Evolutionary conservation across 2,888 invertebrate genomes (phyloP).

Genomic region (Noctuana brunneofusca): DNA sequence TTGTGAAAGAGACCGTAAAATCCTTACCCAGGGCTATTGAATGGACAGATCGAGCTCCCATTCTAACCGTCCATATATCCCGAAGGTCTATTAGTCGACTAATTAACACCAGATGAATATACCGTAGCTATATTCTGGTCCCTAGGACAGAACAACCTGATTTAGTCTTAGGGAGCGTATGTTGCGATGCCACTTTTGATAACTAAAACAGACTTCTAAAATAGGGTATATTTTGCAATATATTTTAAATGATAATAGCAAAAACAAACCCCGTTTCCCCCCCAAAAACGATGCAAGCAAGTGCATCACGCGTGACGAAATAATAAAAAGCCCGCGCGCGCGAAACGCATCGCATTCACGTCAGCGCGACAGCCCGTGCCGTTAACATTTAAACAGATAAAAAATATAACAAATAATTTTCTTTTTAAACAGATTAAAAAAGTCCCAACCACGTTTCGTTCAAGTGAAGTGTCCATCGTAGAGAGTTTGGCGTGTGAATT

Average conservation of each 20-base stretch:
- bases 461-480: constrained; percentile 75
- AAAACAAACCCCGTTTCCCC: constrained; percentile 19
- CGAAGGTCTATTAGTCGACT: no score
- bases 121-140: no score
- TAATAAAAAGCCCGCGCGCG: constrained; percentile 69
- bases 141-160: no score
- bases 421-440: constrained; percentile 48
- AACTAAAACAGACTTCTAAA: no score
- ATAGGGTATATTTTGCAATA: background rate
- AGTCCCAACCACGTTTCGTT: constrained; percentile 71
- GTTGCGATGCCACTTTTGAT: no score
- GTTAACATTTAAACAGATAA: constrained; percentile 41
- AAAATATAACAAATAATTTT: constrained; percentile 42
- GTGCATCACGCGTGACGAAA: constrained; percentile 69
- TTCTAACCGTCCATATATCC: no score
- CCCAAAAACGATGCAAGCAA: constrained; percentile 24
- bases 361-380: constrained; percentile 62
- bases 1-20: no score
- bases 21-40: no score
- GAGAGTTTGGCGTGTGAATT: constrained; percentile 79
- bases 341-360: constrained; percentile 57
- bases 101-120: no score
- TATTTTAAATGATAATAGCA: background rate
- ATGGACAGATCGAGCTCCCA: no score
- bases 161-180: no score